These are phyloP conservation scores for Ptychadena robeensis DNA, from an alignment of 2,797 vertebrate species.

Conservation along the genomic window DNA sequence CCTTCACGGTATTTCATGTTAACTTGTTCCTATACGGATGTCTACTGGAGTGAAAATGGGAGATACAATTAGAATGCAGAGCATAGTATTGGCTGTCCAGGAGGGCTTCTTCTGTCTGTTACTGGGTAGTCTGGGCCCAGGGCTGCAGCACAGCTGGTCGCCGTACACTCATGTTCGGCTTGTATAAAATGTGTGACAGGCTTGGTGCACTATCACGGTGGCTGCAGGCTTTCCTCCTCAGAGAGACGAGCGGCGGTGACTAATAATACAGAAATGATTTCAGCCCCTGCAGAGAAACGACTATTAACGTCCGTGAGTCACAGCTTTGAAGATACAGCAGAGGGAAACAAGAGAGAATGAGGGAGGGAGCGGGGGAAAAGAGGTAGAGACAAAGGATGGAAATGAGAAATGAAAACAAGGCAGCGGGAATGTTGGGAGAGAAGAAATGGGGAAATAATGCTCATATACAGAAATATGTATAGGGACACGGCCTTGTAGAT, in stretches of 20 bases:
- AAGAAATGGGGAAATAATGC: background rate
- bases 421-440: background rate
- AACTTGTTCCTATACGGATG: background rate
- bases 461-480: background rate
- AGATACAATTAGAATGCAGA: background rate
- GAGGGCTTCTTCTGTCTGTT: slow-evolving; percentile 24
- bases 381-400: slow-evolving; percentile 36
- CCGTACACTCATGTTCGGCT: slow-evolving; percentile 43
- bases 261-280: slow-evolving; percentile 62
- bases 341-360: slow-evolving; percentile 51
- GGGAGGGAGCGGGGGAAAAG: slow-evolving; percentile 22
- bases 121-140: slow-evolving; percentile 42
- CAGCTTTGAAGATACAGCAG: slow-evolving; percentile 58
- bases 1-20: background rate
- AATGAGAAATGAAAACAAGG: slow-evolving; percentile 20
- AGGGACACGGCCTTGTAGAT: background rate
- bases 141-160: slow-evolving; percentile 37
- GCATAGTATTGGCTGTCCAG: background rate
- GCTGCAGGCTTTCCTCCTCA: slow-evolving; percentile 56
- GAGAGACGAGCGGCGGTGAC: slow-evolving; percentile 55
- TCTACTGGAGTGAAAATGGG: background rate
- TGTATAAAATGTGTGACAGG: slow-evolving; percentile 55
- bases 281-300: slow-evolving; percentile 62
- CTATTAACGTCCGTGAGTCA: slow-evolving; percentile 60
- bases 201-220: slow-evolving; percentile 54